Evolutionary conservation across 2,113 vertebrate species (phyloP), one percentile per base, ranked within the genome.

Genomic region (Hippocampus barbouri): DNA sequence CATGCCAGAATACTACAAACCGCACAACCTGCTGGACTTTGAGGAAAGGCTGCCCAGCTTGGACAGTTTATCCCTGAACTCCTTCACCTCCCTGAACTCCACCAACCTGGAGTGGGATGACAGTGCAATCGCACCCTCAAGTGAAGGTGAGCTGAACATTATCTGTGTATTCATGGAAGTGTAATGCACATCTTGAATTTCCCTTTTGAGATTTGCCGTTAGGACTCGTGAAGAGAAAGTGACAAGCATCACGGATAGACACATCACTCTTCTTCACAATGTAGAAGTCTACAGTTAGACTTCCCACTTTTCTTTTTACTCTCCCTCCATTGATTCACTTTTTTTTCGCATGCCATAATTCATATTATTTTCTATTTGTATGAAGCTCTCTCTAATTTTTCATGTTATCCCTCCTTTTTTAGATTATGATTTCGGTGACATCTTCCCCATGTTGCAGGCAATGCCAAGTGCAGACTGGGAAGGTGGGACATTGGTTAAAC

Each of bases 381-480:
- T 81, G 68, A 72, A 66, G 45, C 77, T 49, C 49, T 49, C 49
- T 86, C 84, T 83, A 79, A 87, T 84, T 72, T 74, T 77, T 78
- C 91, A 90, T 95, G 75, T 98, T 95, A 92, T 98, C 93, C 87
- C 93, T 94, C 94, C 3, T 94, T 96, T 91, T 96, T 85, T 99
- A 99, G 97, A 99, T 98, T 99, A 98, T 99, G 97, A 99, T 98
- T 99, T 98, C 93, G 97, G 97, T 95, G 97, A 98, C 94, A 95
- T 97, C 94, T 98, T 98, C 91, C 96, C 96, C 80, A 95, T 96
- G 94, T 94, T 94, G 95, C 96, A 95, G 94, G 94, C 96, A 92
- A 90, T 97, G 90, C 96, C 96, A 94, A 97, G 93, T 95, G 94
- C 94, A 95, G 96, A 95, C 94, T 99, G 97, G 97, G 97, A 98